Percentiles rank a stretch among this genome's conserved stretches.
These are phyloP conservation scores for Danio aesculapii DNA, from an alignment of 2,797 vertebrate species.

Conservation along the genomic window DNA sequence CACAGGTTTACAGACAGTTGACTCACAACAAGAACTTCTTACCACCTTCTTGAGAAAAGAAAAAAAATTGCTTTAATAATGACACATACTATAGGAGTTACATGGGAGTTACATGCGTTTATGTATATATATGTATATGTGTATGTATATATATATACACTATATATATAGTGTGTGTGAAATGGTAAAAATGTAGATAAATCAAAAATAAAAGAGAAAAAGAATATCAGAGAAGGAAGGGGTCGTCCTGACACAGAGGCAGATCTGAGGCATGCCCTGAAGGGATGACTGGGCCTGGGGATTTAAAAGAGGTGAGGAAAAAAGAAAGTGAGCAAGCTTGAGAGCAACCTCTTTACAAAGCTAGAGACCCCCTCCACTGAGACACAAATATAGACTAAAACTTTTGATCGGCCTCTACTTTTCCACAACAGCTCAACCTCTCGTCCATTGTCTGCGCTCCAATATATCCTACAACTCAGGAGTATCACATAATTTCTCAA, in stretches of 20 bases:
- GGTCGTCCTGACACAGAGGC: slow-evolving; percentile 72
- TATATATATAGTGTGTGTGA: background rate
- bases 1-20: no score
- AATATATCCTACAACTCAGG: slow-evolving; percentile 35
- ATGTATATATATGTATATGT: no score
- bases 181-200: slow-evolving; percentile 29
- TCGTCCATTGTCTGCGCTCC: slow-evolving; percentile 9
- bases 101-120: no score
- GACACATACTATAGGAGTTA: slow-evolving; percentile 35
- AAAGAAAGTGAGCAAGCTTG: slow-evolving; percentile 27
- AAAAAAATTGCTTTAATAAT: slow-evolving; percentile 56
- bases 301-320: slow-evolving; percentile 78
- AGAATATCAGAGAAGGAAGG: slow-evolving; percentile 41
- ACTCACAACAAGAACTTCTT: slow-evolving; percentile 49
- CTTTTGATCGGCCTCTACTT: slow-evolving; percentile 90
- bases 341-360: slow-evolving; percentile 73
- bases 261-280: slow-evolving; percentile 99
- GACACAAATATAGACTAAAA: slow-evolving; percentile 95
- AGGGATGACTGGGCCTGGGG: slow-evolving; percentile 99
- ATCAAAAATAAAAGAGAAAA: slow-evolving; percentile 37
- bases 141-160: no score
- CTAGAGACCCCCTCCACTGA: slow-evolving; percentile 92
- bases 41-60: slow-evolving; percentile 69
- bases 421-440: slow-evolving; percentile 85
- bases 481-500: slow-evolving; percentile 59